Conservation (phyloP, 2,113 vertebrate species). For the Lutjanus erythropterus region DNA sequence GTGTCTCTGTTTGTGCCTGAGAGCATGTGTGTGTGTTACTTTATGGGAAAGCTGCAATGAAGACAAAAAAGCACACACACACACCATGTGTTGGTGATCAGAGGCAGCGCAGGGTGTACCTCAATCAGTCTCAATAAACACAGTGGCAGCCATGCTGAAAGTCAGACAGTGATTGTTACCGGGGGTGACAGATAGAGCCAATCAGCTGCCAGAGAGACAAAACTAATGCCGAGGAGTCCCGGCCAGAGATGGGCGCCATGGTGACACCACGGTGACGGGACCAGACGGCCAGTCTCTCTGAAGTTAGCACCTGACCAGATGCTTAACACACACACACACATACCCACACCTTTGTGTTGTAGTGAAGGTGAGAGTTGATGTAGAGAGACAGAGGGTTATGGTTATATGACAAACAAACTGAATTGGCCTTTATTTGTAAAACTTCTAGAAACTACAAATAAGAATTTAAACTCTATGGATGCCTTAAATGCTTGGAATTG, state of each 20-base stretch:
- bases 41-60: background rate
- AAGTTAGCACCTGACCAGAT: slow-evolving; percentile 71
- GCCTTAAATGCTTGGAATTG: too few relatives aligned
- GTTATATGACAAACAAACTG: too few relatives aligned
- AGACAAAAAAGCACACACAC: background rate
- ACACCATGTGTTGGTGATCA: slow-evolving; percentile 38
- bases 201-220: slow-evolving; percentile 60
- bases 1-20: background rate
- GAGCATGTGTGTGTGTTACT: background rate
- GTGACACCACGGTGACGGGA: slow-evolving; percentile 58
- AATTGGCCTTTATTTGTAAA: background rate
- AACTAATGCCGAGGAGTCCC: background rate
- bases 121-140: slow-evolving; percentile 47
- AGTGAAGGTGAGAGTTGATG: slow-evolving; percentile 13
- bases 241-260: slow-evolving; percentile 22
- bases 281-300: slow-evolving; percentile 72
- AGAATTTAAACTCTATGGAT: too few relatives aligned
- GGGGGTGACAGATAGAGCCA: slow-evolving; percentile 60
- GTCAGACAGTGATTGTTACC: slow-evolving; percentile 62
- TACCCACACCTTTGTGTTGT: background rate
- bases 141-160: slow-evolving; percentile 38
- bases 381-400: background rate
- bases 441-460: background rate
- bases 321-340: slow-evolving; percentile 24
- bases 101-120: slow-evolving; percentile 31